These are phyloP conservation scores for Asbolus verrucosus DNA, from an alignment of 1,140 invertebrate species.

Conservation along the genomic window DNA sequence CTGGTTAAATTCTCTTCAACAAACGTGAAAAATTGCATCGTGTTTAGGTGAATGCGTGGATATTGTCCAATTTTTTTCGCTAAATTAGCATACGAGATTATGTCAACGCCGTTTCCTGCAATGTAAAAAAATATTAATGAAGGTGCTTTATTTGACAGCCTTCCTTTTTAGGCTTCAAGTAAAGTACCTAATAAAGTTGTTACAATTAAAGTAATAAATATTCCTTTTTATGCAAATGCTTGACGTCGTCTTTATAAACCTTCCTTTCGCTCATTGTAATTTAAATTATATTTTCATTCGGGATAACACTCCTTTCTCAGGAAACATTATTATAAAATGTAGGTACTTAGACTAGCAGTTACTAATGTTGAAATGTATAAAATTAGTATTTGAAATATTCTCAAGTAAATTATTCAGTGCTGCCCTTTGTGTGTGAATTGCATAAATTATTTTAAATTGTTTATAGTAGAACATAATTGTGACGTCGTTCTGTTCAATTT, in stretches of 20 bases:
- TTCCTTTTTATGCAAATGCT: constrained; percentile 28
- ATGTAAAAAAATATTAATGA: constrained; percentile 5
- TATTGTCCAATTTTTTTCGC: no score
- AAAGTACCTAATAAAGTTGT: constrained; percentile 22
- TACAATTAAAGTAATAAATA: constrained; percentile 32
- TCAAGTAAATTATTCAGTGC: no score
- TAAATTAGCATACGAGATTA: constrained; percentile 11
- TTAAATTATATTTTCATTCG: constrained; percentile 38
- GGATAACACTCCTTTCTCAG: constrained; percentile 2
- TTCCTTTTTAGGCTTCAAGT: not conserved
- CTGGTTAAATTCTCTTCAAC: no score
- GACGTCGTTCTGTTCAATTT: no score
- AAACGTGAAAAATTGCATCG: no score
- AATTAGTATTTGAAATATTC: no score
- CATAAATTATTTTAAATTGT: no score
- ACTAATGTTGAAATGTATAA: no score
- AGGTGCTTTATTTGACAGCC: not conserved
- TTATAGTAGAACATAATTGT: no score
- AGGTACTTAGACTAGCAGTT: not conserved
- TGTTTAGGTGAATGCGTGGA: no score
- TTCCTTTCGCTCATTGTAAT: constrained; percentile 33
- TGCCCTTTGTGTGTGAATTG: no score
- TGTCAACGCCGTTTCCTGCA: no score
- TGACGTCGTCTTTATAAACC: constrained; percentile 6
- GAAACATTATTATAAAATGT: constrained; percentile 18